Base-by-base conservation (phyloP, 2,888 invertebrate genomes). In the Pseudanteris insignis region DNA sequence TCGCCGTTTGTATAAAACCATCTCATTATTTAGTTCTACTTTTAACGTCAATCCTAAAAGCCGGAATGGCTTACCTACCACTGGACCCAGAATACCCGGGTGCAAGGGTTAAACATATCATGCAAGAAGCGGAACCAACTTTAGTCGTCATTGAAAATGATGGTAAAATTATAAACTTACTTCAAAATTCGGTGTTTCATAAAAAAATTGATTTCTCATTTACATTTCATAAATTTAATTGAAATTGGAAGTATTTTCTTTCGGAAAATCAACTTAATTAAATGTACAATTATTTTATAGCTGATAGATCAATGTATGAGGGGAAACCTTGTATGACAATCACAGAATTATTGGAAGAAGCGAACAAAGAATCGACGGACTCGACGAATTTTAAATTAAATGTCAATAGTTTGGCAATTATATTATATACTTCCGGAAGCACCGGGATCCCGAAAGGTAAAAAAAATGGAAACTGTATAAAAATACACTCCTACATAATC, bases 361-460 rank as follows among this genome's bases (percentile, higher is more conserved):
- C 85, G 0, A 77, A 74, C 5, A 74, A 77, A 1, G 73, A 85
- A 33, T 73, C 81, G 1, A 72, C 79, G 0, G 81, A 82, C 7
- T 69, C 78, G 2, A 72, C 83, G 0, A 68, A 78, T 1, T 81
- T 82, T 6, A 77, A 82, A 5, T 80, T 77, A 13, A 82, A 84
- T 32, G 47, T 67, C 0, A 69, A 74, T 41, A 84, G 85, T 69
- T 82, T 89, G 5, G 91, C 88, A 0, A 86, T 90, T 34, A 87
- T 92, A 10, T 80, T 92, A 10, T 93, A 92, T 70, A 93, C 93
- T 28, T 94, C 94, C 14, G 95, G 94, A 8, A 94, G 94, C 73
- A 94, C 94, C 0, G 94, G 94, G 0, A 82, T 90, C 10, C 94
- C 94, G 2, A 94, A 94, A 86, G 94, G 92, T 76, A 13, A 10